Conservation (phyloP, 2,113 vertebrate genomes). For the Aspidoscelis tigris region DNA sequence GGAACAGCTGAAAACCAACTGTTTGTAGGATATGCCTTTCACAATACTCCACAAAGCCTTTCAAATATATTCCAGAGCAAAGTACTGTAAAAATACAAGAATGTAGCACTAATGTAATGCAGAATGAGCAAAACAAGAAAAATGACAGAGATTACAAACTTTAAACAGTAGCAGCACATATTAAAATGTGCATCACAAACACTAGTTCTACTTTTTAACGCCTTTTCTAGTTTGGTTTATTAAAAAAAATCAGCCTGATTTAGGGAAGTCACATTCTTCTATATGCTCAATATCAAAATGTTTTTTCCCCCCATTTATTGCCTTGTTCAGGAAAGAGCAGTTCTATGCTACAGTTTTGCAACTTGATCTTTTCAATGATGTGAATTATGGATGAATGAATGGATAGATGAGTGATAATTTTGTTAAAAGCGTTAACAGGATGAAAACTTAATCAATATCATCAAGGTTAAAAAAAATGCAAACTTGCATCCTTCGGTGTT, state of each 20-base stretch:
- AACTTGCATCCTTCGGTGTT: too few species aligned
- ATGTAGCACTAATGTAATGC: background rate
- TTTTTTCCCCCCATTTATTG: background rate
- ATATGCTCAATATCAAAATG: background rate
- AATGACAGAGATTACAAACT: background rate
- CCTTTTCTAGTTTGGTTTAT: too few species aligned
- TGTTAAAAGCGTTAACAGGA: conserved; percentile 6
- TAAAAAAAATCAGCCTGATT: background rate
- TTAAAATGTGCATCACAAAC: background rate
- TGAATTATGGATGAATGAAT: conserved; percentile 1
- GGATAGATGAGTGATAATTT: background rate
- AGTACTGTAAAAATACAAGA: background rate
- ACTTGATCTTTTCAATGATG: conserved; percentile 1
- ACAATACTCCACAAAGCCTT: background rate
- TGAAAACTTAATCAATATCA: conserved; percentile 8
- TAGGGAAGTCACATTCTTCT: background rate
- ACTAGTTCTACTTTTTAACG: background rate
- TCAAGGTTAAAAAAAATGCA: background rate
- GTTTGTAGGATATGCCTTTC: background rate
- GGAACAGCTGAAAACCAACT: background rate
- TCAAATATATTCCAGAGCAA: background rate
- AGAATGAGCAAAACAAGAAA: background rate
- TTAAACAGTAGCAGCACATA: background rate
- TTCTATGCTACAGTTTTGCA: background rate
- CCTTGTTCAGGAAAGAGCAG: background rate